Evolutionary conservation across 2,797 vertebrate species (phyloP), one percentile per base, ranked within the genome.

Genomic region (Macroramphosus scolopax): DNA sequence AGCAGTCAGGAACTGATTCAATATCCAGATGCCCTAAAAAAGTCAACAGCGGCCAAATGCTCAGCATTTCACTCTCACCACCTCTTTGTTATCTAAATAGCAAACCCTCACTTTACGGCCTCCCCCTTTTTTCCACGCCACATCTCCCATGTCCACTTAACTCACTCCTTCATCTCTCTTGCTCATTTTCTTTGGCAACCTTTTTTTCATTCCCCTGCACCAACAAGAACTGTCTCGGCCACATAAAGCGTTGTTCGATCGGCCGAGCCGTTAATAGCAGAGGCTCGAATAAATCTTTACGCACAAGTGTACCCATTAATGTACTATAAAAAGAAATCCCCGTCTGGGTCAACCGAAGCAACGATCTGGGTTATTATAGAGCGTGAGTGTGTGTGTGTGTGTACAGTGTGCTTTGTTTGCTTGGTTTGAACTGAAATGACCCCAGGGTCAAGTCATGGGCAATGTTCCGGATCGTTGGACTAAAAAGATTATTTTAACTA

Each of bases 1-100:
- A 59, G 50, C 48, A 66, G 54, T 44, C 59, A 14, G 43, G 28
- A 31, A 54, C 52, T 59, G 37, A 81, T 75, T 76, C 52, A 60
- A 54, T 35, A 40, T 49, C 64, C 81, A 83, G 70, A 83, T 68
- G 62, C 59, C 37, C 54, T 2, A 11, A 51, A n/a, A 66, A 58
- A 47, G 45, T 70, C 47, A 51, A 43, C 43, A 56, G 15, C 24
- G 30, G 51, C 46, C 50, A 50, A n/a, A 58, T 32, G 42, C 33
- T 57, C 34, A 55, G 51, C 41, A 37, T 51, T 63, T 62, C 20
- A 13, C 25, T 28, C 34, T 18, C n/a, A 40, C 13, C 5, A 34
- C 26, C 8, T 5, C 18, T 17, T 49, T 31, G 17, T 51, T 52
- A 51, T 74, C 72, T 54, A 59, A 72, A 66, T 43, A 48, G 52